These are phyloP conservation scores for Pandemis cinnamomeana DNA, from an alignment of 2,888 invertebrate genomes.

Conservation along the genomic window DNA sequence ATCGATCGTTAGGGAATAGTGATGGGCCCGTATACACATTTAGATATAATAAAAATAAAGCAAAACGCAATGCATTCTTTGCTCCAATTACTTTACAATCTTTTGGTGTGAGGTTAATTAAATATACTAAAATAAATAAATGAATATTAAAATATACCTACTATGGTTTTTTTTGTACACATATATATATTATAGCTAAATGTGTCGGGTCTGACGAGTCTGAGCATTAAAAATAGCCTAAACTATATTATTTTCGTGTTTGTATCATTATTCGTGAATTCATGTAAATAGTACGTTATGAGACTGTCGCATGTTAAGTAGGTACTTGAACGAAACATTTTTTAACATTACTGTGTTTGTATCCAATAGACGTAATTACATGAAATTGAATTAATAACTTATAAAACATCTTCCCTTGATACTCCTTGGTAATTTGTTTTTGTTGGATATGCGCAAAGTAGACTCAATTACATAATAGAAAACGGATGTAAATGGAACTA, in stretches of 20 bases:
- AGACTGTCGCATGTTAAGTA: constrained; percentile 15
- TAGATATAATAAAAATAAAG: constrained; percentile 1
- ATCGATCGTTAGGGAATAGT: neutral
- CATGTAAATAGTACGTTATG: constrained; percentile 32
- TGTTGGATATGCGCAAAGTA: neutral
- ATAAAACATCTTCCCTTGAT: neutral
- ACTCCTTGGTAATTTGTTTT: neutral
- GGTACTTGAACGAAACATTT: neutral
- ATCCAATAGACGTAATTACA: no score
- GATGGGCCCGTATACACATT: neutral
- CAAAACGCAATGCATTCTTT: neutral
- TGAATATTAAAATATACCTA: no score
- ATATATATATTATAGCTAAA: neutral
- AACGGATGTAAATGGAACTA: no score
- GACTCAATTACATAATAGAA: neutral
- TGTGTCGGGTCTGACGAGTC: constrained; percentile 2
- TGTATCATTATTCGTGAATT: constrained; percentile 22
- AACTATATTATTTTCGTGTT: constrained; percentile 15
- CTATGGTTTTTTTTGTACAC: neutral
- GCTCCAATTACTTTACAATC: neutral
- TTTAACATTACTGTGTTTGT: neutral
- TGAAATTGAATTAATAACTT: no score
- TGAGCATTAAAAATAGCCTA: constrained; percentile 28
- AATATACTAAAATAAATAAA: no score
- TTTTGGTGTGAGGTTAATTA: neutral